These are phyloP conservation scores for Sebastes trivittatus DNA, from an alignment of 2,797 vertebrate species.

Conservation along the genomic window DNA sequence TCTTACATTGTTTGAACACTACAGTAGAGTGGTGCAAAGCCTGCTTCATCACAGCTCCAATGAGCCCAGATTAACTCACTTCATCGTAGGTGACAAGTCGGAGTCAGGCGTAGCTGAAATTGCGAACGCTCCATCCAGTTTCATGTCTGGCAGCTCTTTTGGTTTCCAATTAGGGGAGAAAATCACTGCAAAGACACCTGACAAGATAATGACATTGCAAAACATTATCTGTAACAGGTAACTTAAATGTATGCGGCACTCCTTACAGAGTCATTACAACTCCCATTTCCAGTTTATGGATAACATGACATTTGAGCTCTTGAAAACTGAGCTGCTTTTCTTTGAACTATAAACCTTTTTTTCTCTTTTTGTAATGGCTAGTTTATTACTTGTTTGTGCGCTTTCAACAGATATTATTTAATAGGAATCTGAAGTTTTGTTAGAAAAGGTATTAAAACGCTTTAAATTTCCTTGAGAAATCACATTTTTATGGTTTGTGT, in stretches of 20 bases:
- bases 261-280: slow-evolving; percentile 3
- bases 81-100: slow-evolving; percentile 17
- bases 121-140: slow-evolving; percentile 19
- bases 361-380: background rate
- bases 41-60: background rate
- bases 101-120: slow-evolving; percentile 11
- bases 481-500: background rate
- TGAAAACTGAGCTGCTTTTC: background rate
- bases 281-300: background rate
- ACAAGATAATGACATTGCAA: slow-evolving; percentile 29
- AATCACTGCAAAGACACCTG: slow-evolving; percentile 33
- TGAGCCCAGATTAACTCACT: slow-evolving; percentile 8
- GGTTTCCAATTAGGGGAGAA: slow-evolving; percentile 48
- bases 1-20: background rate
- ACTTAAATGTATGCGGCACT: slow-evolving; percentile 16
- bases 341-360: slow-evolving; percentile 6
- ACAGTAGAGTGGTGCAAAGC: background rate
- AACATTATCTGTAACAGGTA: background rate
- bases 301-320: slow-evolving; percentile 28
- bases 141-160: slow-evolving; percentile 30
- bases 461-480: background rate
- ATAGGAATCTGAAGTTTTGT: background rate
- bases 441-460: background rate
- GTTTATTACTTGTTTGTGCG: slow-evolving; percentile 12
- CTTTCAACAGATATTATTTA: slow-evolving; percentile 7